Evolutionary conservation across 2,113 vertebrate species (phyloP).

Genomic region (Pseudonaja textilis): DNA sequence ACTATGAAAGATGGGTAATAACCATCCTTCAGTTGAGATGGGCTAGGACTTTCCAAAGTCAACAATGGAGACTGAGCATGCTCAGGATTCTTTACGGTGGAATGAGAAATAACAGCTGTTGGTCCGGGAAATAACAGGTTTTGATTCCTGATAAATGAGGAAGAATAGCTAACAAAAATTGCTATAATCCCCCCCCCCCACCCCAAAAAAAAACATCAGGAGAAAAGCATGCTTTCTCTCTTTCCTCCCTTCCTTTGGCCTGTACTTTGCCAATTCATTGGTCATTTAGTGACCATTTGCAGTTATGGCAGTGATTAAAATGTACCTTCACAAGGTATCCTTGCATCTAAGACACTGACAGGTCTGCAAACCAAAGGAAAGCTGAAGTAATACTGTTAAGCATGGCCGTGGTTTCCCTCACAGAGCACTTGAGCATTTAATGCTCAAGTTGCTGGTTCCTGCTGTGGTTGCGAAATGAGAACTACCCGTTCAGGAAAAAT

Average conservation of each 20-base stretch:
- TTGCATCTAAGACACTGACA: not conserved
- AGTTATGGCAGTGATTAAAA: not conserved
- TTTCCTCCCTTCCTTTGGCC: not conserved
- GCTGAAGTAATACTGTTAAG: not conserved
- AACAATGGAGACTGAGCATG: not conserved
- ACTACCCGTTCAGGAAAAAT: not conserved
- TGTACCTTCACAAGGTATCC: not conserved
- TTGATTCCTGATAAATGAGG: not conserved
- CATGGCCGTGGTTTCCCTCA: not conserved
- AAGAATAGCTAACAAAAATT: not conserved
- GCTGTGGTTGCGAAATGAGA: not conserved
- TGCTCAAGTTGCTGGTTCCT: not conserved
- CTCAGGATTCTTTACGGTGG: not conserved
- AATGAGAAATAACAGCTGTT: not conserved
- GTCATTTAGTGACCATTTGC: not conserved
- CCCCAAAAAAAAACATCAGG: not conserved
- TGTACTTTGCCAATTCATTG: not conserved
- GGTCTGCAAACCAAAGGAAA: not conserved
- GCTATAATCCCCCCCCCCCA: not conserved
- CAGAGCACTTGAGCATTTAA: not conserved
- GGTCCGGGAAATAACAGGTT: not conserved
- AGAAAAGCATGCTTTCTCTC: not conserved
- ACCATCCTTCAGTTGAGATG: not conserved
- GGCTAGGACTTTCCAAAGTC: not conserved
- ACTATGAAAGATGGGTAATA: not conserved